A percentile compares a stretch with the other conserved stretches of the same genome.
These are phyloP conservation scores for Chondrosia reniformis DNA, from an alignment of 37 sponge, comb jelly and placozoan species.

Conservation along the genomic window DNA sequence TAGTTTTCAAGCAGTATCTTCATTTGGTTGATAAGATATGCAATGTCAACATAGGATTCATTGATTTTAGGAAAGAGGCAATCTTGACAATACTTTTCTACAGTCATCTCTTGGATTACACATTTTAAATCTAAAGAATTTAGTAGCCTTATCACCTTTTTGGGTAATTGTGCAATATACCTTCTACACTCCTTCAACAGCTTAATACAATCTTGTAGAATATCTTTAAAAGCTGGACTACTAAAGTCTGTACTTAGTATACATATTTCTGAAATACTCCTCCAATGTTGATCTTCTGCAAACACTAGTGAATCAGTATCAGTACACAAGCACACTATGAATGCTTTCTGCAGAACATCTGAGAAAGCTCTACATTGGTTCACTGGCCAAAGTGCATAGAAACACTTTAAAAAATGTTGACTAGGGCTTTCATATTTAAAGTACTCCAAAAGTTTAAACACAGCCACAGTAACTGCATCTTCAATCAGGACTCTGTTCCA, in stretches of 20 bases:
- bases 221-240: too few relatives aligned
- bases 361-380: slow-evolving; percentile 3
- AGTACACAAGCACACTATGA: neutral
- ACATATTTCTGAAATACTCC: slow-evolving; percentile 3
- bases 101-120: too few relatives aligned
- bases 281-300: slow-evolving; percentile 16
- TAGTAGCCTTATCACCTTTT: too few relatives aligned
- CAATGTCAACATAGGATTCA: too few relatives aligned
- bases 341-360: neutral
- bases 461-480: slow-evolving; percentile 29
- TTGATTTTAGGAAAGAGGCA: neutral
- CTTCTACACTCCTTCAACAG: too few relatives aligned
- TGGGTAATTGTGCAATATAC: too few relatives aligned
- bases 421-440: neutral
- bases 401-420: slow-evolving; percentile 14
- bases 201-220: too few relatives aligned
- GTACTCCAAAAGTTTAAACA: slow-evolving; percentile 1
- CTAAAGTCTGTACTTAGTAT: neutral
- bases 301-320: neutral
- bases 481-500: slow-evolving; percentile 48
- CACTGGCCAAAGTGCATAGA: slow-evolving; percentile 54
- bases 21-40: neutral
- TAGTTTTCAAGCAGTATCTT: neutral
- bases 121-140: too few relatives aligned
- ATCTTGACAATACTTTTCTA: neutral